phyloP scores from a whole-genome alignment of 2,888 invertebrate species.

The Plebejus anna region DNA sequence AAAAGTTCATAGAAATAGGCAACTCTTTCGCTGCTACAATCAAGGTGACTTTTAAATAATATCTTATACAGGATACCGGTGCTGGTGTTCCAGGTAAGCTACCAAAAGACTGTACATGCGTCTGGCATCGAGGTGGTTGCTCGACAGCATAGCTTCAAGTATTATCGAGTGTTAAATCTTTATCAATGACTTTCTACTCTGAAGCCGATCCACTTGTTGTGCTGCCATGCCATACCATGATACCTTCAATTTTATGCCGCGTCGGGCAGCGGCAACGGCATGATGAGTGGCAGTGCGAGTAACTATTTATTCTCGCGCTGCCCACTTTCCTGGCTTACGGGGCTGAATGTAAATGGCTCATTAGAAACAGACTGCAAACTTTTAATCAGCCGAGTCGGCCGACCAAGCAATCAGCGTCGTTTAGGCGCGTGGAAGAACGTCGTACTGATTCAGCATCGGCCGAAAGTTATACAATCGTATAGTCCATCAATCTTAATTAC shows the following conservation, averaged over 20 bases:
- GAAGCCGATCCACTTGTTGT: not conserved
- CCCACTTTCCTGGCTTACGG: no score
- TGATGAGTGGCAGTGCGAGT: no score
- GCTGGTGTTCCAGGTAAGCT: not conserved
- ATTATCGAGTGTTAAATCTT: not conserved
- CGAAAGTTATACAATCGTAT: no score
- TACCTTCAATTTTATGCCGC: not conserved
- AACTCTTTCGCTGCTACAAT: constrained; percentile 15
- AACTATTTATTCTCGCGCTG: no score
- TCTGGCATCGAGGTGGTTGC: not conserved
- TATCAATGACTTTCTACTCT: not conserved
- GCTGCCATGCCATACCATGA: not conserved
- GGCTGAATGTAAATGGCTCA: not conserved
- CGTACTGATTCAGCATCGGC: no score
- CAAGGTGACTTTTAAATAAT: not conserved
- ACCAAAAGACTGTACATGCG: not conserved
- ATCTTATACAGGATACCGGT: no score
- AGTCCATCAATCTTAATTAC: no score
- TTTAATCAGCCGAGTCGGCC: no score
- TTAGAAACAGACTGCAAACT: not conserved
- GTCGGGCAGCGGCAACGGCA: no score
- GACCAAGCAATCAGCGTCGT: no score
- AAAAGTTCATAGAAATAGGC: constrained; percentile 14
- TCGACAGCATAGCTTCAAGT: not conserved
- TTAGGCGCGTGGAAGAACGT: no score